These are phyloP conservation scores for Crocallis elinguaria DNA, from an alignment of 2,888 invertebrate species.

Conservation along the genomic window DNA sequence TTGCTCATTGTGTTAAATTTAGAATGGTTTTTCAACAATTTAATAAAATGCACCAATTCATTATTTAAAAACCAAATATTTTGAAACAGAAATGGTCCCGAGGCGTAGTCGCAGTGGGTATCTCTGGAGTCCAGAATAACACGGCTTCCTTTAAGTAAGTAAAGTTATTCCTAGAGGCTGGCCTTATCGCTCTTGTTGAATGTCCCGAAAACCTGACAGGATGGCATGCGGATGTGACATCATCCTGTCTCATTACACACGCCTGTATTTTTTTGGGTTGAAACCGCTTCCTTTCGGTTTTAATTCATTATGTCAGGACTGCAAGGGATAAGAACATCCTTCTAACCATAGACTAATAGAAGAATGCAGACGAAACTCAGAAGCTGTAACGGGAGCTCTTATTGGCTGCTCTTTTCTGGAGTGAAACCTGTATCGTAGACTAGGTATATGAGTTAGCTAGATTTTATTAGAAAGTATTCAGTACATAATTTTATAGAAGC, in stretches of 20 bases:
- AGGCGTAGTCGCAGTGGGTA: neutral
- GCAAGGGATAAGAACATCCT: neutral
- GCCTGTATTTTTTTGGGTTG: neutral
- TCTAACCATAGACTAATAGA: no score
- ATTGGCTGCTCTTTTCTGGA: no score
- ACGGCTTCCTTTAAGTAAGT: neutral
- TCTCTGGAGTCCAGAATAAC: neutral
- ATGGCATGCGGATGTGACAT: conserved; percentile 33
- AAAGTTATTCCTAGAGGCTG: neutral
- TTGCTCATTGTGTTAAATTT: no score
- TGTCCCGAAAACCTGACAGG: conserved; percentile 18
- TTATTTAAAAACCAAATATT: neutral
- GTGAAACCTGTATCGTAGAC: no score
- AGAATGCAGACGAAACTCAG: no score
- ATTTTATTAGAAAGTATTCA: no score
- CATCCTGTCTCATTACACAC: neutral
- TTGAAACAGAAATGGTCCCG: neutral
- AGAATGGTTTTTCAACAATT: no score
- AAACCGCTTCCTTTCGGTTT: neutral
- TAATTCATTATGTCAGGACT: neutral
- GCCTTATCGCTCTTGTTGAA: conserved; percentile 2
- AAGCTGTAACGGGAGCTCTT: no score
- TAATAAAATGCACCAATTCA: neutral
- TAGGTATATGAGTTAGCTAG: no score
- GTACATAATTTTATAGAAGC: no score